Evolutionary conservation across 2,888 invertebrate species (phyloP).

Genomic region (Apodemia hepburni): DNA sequence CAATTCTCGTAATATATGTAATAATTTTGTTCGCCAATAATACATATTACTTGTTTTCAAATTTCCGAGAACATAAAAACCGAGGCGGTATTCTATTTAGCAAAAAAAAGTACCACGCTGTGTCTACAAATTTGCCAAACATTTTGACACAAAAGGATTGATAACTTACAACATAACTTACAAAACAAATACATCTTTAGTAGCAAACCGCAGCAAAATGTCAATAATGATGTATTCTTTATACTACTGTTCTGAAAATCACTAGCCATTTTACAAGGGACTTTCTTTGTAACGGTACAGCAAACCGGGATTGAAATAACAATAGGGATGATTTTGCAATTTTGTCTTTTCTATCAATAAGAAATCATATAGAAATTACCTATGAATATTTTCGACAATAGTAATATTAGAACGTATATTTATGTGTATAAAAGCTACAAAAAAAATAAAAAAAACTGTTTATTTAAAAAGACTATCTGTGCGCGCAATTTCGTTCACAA

Average conservation of each 20-base stretch:
- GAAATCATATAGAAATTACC: too few species aligned
- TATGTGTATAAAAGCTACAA: too few species aligned
- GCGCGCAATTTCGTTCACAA: too few species aligned
- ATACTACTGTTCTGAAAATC: conserved; percentile 29
- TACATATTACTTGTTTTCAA: not conserved
- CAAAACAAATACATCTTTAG: conserved; percentile 41
- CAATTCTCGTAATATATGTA: too few species aligned
- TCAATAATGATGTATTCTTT: conserved; percentile 27
- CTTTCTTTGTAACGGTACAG: conserved; percentile 21
- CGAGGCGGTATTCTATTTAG: conserved; percentile 9
- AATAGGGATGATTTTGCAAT: conserved; percentile 19
- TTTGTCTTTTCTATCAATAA: not conserved
- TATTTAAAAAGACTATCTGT: too few species aligned
- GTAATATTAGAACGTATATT: too few species aligned
- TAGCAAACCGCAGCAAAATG: conserved; percentile 32
- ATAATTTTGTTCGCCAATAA: too few species aligned
- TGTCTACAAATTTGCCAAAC: conserved; percentile 49
- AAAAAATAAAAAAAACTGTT: too few species aligned
- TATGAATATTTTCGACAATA: too few species aligned
- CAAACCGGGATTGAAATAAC: not conserved
- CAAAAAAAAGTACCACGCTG: conserved; percentile 46
- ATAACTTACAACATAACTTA: conserved; percentile 22
- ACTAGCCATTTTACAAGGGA: conserved; percentile 30
- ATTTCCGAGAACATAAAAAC: not conserved
- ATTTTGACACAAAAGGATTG: conserved; percentile 48